Evolutionary conservation across 1,140 invertebrate species (phyloP).

Genomic region (Amyelois transitella): DNA sequence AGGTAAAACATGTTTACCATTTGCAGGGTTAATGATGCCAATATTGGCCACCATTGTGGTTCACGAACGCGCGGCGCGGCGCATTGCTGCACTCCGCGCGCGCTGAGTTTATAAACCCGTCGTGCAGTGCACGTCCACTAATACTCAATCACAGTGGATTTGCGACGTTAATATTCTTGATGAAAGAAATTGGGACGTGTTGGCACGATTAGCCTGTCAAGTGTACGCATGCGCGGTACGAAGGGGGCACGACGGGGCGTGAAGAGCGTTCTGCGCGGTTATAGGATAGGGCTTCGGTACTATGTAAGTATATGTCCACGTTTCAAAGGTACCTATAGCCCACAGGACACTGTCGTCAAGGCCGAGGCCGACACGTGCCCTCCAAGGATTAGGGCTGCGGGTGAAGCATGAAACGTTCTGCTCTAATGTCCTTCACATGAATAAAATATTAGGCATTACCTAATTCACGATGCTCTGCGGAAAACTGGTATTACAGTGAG

Average conservation of each 20-base stretch:
- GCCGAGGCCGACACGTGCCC: conserved; percentile 46
- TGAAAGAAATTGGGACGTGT: conserved; percentile 48
- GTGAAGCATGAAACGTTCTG: conserved; percentile 5
- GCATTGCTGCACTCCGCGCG: conserved; percentile 33
- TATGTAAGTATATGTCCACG: conserved; percentile 28
- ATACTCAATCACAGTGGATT: conserved; percentile 7
- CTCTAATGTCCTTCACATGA: conserved; percentile 4
- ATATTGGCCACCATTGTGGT: conserved; percentile 61
- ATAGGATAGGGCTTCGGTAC: conserved; percentile 46
- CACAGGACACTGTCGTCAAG: conserved; percentile 40
- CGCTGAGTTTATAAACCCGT: conserved; percentile 1
- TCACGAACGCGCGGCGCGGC: conserved; percentile 22
- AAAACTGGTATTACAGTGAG: background rate
- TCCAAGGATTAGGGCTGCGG: conserved; percentile 6
- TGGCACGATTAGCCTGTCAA: conserved; percentile 49
- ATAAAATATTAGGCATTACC: conserved; percentile 4
- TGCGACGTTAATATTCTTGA: conserved; percentile 18
- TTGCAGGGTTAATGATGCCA: conserved; percentile 51
- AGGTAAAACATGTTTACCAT: conserved; percentile 50
- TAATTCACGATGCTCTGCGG: background rate
- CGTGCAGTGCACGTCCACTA: background rate
- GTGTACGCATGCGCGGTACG: conserved; percentile 46
- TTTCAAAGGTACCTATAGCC: conserved; percentile 14
- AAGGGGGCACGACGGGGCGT: conserved; percentile 59
- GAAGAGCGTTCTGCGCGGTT: conserved; percentile 41